Conservation (phyloP, 2,797 vertebrate species). For the Esox masquinongy region DNA sequence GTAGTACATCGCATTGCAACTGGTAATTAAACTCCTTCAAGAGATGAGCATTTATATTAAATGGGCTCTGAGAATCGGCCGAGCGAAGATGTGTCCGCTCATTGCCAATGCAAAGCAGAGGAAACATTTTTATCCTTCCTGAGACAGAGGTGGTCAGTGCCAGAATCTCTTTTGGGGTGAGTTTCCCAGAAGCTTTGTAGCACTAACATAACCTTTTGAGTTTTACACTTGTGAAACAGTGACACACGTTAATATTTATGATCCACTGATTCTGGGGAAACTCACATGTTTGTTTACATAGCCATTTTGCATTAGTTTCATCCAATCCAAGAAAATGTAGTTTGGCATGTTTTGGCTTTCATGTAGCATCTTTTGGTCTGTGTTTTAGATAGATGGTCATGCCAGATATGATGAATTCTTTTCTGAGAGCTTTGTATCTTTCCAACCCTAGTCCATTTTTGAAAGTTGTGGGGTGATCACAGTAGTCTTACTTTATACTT, state of each 20-base stretch:
- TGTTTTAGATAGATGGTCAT: not conserved
- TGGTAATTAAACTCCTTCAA: slow-evolving; percentile 70
- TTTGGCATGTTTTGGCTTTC: not conserved
- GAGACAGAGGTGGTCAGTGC: slow-evolving; percentile 79
- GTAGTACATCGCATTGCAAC: slow-evolving; percentile 78
- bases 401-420: not conserved
- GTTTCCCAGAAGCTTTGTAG: not conserved
- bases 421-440: not conserved
- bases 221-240: not conserved
- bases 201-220: not conserved
- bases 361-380: not conserved
- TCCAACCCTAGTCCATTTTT: not conserved
- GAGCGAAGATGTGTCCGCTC: slow-evolving; percentile 66
- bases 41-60: slow-evolving; percentile 90
- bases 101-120: slow-evolving; percentile 67
- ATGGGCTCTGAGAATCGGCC: slow-evolving; percentile 76
- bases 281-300: slow-evolving; percentile 35
- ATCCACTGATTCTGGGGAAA: slow-evolving; percentile 21
- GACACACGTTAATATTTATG: not conserved
- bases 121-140: slow-evolving; percentile 74
- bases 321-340: not conserved
- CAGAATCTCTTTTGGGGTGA: not conserved
- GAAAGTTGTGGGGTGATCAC: not conserved
- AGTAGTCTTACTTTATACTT: not conserved
- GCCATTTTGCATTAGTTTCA: slow-evolving; percentile 34